Percentiles rank a stretch among this genome's conserved stretches.
These are phyloP conservation scores for Oryzias javanicus DNA, from an alignment of 2,113 vertebrate species.

Conservation along the genomic window DNA sequence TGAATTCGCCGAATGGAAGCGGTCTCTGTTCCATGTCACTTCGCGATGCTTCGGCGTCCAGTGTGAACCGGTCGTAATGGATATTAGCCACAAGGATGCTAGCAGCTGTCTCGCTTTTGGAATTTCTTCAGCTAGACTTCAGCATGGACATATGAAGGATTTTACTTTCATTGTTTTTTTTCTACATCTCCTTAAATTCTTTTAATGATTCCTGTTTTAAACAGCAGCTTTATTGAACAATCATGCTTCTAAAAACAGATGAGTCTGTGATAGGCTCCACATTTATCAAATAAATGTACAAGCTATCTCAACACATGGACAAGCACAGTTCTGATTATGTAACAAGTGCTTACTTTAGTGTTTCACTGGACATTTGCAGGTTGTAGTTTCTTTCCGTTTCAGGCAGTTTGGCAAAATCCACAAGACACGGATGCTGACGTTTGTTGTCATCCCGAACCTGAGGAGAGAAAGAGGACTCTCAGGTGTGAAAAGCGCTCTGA, in stretches of 20 bases:
- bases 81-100: too few species aligned
- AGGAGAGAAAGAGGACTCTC: conserved; percentile 10
- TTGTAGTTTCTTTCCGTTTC: conserved; percentile 99
- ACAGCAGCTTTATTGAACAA: conserved; percentile 5
- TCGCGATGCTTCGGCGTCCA: too few species aligned
- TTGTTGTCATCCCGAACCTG: conserved; percentile 97
- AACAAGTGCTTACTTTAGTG: conserved; percentile 86
- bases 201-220: too few species aligned
- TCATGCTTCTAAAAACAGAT: conserved; percentile 43
- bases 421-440: conserved; percentile 95
- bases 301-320: conserved; percentile 41
- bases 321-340: conserved; percentile 45
- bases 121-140: too few species aligned
- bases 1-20: too few species aligned
- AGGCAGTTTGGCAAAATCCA: conserved; percentile 93
- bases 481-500: neutral
- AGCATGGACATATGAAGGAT: too few species aligned
- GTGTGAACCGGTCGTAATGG: too few species aligned
- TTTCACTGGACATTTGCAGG: conserved; percentile 97
- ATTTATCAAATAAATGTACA: conserved; percentile 50
- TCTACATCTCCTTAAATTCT: too few species aligned
- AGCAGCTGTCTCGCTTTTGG: too few species aligned
- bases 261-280: conserved; percentile 38
- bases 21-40: too few species aligned
- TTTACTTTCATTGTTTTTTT: too few species aligned